Base-by-base conservation (phyloP, 2,888 invertebrate genomes). In the Charanyca ferruginea region DNA sequence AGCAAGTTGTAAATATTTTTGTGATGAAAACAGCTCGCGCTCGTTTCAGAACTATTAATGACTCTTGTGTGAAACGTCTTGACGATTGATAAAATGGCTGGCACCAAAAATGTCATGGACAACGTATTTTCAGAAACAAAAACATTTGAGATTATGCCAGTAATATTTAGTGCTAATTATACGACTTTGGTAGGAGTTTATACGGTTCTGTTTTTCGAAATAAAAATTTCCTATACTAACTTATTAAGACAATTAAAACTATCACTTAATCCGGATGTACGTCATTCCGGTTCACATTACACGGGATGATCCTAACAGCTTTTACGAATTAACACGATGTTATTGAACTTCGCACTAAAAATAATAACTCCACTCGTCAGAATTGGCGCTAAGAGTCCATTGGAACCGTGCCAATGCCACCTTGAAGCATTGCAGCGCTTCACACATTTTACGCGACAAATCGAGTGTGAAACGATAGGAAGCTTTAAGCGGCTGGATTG, bases 291-390 rank as follows among this genome's bases (percentile, higher is more conserved):
- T 63, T 48, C 52, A 53, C 61, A 60, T 42, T 25, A 60, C 53
- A 64, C 41, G 70, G 47, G 51, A 69, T 66, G 61, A 74, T 53
- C 28, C 49, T 45, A 53, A 62, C 63, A 72, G 41, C 23, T 47
- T 52, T 64, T 64, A 72, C 49, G 42, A 68, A 76, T 74, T 74
- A 79, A 72, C 67, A 70, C 57, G 32, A 74, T 81, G 87, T 84
- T 85, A 86, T 85, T 87, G 86, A 88, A 88, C 85, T 87, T 85
- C 73, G 48, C 75, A 77, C 78, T 83, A 75, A 85, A 84, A 86
- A 87, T 87, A 87, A 82, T 81, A 73, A 77, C 77, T 62, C 47
- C 79, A 79, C 85, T 78, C 83, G 82, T 86, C 85, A 86, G 85
- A 86, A 87, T 88, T 84, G 85, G 85, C 85, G 83, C 77, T 76